A percentile compares a stretch with the other conserved stretches of the same genome.
These are phyloP conservation scores for Thalassarche chlororhynchos DNA, from an alignment of 2,113 vertebrate genomes.

Conservation along the genomic window DNA sequence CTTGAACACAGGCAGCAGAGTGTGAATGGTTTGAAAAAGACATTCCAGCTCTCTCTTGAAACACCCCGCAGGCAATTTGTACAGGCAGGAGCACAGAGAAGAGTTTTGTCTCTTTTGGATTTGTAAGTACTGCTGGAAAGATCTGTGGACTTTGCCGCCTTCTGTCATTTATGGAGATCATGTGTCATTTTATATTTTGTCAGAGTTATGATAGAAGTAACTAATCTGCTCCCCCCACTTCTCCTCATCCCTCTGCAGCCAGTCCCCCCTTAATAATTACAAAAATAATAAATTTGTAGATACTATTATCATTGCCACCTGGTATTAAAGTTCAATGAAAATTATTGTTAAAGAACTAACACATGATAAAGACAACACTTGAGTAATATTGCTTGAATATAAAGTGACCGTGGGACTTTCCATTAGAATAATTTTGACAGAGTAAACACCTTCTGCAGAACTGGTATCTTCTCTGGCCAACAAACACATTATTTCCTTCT, in stretches of 20 bases:
- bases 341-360: not conserved
- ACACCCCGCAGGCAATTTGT: slow-evolving; percentile 52
- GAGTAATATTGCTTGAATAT: not conserved
- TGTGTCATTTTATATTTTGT: slow-evolving; percentile 47
- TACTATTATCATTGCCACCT: not conserved
- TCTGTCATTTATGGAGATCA: slow-evolving; percentile 18
- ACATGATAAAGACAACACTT: not conserved
- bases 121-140: slow-evolving; percentile 35
- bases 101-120: slow-evolving; percentile 51
- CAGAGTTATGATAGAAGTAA: not conserved
- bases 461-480: not conserved
- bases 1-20: slow-evolving; percentile 2
- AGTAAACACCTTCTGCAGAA: not conserved
- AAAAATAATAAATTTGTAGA: not conserved
- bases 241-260: not conserved
- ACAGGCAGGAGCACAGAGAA: slow-evolving; percentile 40
- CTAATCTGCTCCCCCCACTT: not conserved
- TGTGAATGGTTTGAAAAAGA: slow-evolving; percentile 40
- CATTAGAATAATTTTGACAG: not conserved
- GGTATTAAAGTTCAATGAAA: not conserved
- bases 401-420: not conserved
- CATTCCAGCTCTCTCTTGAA: slow-evolving; percentile 7
- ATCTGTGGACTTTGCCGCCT: slow-evolving; percentile 25
- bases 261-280: not conserved
- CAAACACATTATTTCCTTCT: not conserved